phyloP scores from a whole-genome alignment of 2,797 vertebrate genomes.

The Anisognathus igniventris region DNA sequence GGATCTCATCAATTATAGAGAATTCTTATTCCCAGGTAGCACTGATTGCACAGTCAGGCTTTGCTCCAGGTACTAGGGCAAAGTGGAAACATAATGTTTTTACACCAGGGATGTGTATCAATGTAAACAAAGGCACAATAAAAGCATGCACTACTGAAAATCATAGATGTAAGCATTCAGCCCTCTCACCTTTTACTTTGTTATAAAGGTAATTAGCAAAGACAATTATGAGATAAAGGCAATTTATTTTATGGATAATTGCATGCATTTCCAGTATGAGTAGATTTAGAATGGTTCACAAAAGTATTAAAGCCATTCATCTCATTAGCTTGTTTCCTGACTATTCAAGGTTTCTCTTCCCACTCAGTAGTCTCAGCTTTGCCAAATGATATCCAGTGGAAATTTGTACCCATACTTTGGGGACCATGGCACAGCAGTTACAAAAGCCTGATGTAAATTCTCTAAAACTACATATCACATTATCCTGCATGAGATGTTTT shows the following conservation, averaged over 20 bases:
- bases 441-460: not conserved
- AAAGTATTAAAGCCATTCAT: not conserved
- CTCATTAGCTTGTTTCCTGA: not conserved
- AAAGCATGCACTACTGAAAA: not conserved
- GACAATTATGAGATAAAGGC: not conserved
- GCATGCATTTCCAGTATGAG: not conserved
- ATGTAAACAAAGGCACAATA: not conserved
- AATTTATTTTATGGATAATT: conserved; percentile 16
- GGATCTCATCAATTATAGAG: not conserved
- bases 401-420: not conserved
- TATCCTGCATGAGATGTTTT: not conserved
- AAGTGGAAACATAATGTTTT: not conserved
- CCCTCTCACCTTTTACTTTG: conserved; percentile 20
- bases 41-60: not conserved
- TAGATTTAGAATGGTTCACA: not conserved
- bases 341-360: not conserved
- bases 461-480: not conserved
- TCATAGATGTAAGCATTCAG: not conserved
- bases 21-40: not conserved
- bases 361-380: not conserved
- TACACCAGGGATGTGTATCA: not conserved
- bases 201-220: conserved; percentile 13
- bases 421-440: not conserved
- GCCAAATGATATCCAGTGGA: not conserved
- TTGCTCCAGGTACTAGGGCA: not conserved